These are phyloP conservation scores for Centropus unirufus DNA, from an alignment of 2,113 vertebrate genomes.

Conservation along the genomic window DNA sequence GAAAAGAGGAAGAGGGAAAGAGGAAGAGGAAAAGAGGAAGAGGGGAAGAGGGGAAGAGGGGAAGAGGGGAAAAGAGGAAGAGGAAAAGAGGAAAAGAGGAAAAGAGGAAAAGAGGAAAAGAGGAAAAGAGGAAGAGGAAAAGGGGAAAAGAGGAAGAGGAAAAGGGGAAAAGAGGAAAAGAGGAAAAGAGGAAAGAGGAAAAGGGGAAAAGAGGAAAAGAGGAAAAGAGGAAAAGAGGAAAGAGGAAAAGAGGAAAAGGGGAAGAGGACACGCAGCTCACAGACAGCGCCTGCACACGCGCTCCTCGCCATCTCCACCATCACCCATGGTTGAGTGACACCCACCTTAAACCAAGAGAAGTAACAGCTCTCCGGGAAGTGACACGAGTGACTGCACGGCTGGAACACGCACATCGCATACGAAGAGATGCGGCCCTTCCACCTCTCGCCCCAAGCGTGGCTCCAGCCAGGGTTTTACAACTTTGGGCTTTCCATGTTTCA, in stretches of 20 bases:
- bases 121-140: too few species aligned
- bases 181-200: too few species aligned
- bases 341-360: not conserved
- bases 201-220: too few species aligned
- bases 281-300: not conserved
- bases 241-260: not conserved
- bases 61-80: too few species aligned
- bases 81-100: too few species aligned
- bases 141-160: too few species aligned
- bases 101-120: too few species aligned
- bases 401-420: fast-evolving
- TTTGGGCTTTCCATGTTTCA: not conserved
- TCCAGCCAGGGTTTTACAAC: not conserved
- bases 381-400: fast-evolving
- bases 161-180: too few species aligned
- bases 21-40: too few species aligned
- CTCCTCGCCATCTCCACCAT: not conserved
- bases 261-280: not conserved
- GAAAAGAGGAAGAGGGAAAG: too few species aligned
- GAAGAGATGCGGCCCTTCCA: not conserved
- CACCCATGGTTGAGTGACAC: not conserved
- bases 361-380: not conserved
- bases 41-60: too few species aligned
- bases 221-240: too few species aligned
- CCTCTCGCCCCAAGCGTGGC: fast-evolving